Conservation (phyloP, 1,140 invertebrate species). For the Cotesia vestalis region DNA sequence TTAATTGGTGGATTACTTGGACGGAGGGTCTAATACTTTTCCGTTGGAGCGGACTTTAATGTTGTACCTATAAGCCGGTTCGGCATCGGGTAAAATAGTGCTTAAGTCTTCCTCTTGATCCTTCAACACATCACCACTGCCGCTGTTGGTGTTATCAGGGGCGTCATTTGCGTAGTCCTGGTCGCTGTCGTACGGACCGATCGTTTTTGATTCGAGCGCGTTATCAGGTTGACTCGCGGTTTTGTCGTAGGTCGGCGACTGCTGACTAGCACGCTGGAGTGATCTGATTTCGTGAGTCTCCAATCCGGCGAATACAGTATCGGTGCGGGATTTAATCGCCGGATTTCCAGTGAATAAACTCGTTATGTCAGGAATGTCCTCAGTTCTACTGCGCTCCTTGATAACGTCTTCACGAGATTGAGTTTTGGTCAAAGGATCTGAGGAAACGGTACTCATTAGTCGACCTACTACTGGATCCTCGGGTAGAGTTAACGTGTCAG, state of each 20-base stretch:
- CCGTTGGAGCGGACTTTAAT: slow-evolving; percentile 64
- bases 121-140: slow-evolving; percentile 5
- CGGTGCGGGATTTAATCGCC: slow-evolving; percentile 45
- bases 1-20: slow-evolving; percentile 55
- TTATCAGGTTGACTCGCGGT: slow-evolving; percentile 24
- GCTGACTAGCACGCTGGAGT: slow-evolving; percentile 35
- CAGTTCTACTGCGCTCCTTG: slow-evolving; percentile 40
- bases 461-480: slow-evolving; percentile 40
- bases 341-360: slow-evolving; percentile 56
- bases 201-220: slow-evolving; percentile 48
- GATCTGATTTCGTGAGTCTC: slow-evolving; percentile 57
- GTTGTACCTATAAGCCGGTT: slow-evolving; percentile 63
- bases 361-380: slow-evolving; percentile 58
- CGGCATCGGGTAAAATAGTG: slow-evolving; percentile 60
- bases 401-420: neutral
- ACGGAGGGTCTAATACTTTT: slow-evolving; percentile 66
- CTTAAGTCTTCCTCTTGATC: slow-evolving; percentile 62
- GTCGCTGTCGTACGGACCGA: slow-evolving; percentile 59
- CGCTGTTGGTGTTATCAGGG: slow-evolving; percentile 38
- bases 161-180: slow-evolving; percentile 59
- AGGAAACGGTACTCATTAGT: slow-evolving; percentile 31
- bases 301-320: slow-evolving; percentile 57
- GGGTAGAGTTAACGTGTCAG: slow-evolving; percentile 3
- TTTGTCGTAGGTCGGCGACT: slow-evolving; percentile 25
- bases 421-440: slow-evolving; percentile 2